phyloP scores from a whole-genome alignment of 1,140 invertebrate genomes.

The Drosophila ambigua region DNA sequence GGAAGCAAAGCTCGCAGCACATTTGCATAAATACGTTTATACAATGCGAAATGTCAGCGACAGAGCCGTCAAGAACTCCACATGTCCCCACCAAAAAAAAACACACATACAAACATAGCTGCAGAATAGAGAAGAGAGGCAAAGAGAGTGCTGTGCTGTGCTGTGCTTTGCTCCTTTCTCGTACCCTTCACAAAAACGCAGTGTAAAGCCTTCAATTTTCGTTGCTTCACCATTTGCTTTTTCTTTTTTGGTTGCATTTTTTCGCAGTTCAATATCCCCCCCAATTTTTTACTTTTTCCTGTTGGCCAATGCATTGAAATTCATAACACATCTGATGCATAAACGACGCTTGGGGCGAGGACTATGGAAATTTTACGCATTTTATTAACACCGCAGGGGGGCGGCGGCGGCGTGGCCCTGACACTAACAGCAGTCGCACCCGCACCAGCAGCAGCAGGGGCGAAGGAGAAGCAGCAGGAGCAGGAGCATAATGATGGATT shows the following conservation, averaged over 20 bases:
- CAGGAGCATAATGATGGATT: conserved; percentile 51
- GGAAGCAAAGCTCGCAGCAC: conserved; percentile 65
- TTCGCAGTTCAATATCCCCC: conserved; percentile 24
- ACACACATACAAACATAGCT: conserved; percentile 2
- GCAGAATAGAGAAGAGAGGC: not conserved
- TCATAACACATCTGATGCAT: conserved; percentile 81
- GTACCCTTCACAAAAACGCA: conserved; percentile 55
- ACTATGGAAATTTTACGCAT: conserved; percentile 73
- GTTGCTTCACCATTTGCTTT: conserved; percentile 8
- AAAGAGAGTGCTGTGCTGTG: not conserved
- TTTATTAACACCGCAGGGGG: conserved; percentile 55
- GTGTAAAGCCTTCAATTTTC: conserved; percentile 16
- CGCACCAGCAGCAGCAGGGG: not conserved
- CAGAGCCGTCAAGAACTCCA: conserved; percentile 58
- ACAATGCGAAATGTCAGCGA: conserved; percentile 79
- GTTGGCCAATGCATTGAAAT: conserved; percentile 64
- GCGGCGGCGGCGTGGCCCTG: conserved; percentile 2
- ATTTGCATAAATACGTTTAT: conserved; percentile 81
- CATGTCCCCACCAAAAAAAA: not conserved
- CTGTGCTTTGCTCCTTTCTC: too few species aligned
- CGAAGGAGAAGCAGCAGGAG: not conserved
- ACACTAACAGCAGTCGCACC: not conserved
- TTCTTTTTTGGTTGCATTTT: conserved; percentile 6
- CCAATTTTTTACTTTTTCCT: conserved; percentile 10
- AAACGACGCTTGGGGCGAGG: conserved; percentile 61